Conservation (phyloP, 2,113 vertebrate genomes). For the Pseudopodoces humilis region DNA sequence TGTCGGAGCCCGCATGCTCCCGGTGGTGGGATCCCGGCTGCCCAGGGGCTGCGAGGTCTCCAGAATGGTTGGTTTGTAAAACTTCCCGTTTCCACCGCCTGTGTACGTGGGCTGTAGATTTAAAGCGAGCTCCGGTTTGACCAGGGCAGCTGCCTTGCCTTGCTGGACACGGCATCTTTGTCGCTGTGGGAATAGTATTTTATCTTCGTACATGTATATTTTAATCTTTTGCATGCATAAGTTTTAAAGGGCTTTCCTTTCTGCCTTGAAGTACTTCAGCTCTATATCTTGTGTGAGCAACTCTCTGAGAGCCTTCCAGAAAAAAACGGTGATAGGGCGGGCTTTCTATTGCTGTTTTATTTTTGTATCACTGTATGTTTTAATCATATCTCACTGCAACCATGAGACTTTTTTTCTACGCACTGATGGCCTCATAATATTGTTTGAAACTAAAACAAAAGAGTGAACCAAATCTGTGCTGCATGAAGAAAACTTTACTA, state of each 20-base stretch:
- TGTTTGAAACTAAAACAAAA: neutral
- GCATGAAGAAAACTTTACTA: neutral
- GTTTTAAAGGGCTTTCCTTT: neutral
- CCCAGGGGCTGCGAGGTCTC: rapidly evolving
- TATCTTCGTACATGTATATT: rapidly evolving
- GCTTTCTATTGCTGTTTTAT: neutral
- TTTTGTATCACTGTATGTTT: neutral
- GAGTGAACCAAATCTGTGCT: neutral
- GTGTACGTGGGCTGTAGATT: rapidly evolving
- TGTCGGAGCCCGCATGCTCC: rapidly evolving
- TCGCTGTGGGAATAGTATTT: rapidly evolving
- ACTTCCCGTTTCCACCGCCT: rapidly evolving
- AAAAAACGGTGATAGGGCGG: neutral
- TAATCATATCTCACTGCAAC: rapidly evolving
- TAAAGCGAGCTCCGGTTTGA: neutral
- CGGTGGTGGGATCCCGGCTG: rapidly evolving
- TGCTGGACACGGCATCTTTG: too few relatives aligned
- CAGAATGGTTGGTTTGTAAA: rapidly evolving
- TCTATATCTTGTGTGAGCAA: neutral
- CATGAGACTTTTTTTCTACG: neutral
- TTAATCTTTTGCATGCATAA: rapidly evolving
- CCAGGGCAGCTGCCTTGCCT: neutral
- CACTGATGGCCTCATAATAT: neutral
- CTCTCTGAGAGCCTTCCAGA: neutral
- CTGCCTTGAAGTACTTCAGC: neutral